Percentiles rank a stretch among this genome's conserved stretches.
phyloP scores from a whole-genome alignment of 2,113 vertebrate species.

The Pedionomus torquatus region DNA sequence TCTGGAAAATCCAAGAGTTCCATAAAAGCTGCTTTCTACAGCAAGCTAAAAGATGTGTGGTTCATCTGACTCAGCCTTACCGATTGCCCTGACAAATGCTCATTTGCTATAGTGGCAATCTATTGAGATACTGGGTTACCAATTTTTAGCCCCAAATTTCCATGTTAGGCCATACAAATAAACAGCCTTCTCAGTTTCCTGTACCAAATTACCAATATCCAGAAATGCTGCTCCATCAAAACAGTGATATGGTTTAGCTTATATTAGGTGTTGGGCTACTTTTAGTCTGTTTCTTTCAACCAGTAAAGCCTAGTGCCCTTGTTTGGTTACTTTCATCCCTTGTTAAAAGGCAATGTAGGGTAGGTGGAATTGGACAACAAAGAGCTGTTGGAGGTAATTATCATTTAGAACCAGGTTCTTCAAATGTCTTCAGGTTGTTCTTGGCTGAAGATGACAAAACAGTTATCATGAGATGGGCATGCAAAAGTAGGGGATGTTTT shows the following conservation, averaged over 20 bases:
- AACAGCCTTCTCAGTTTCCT: not conserved
- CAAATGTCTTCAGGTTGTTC: not conserved
- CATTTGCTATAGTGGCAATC: not conserved
- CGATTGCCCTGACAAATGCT: not conserved
- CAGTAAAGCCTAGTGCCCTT: not conserved
- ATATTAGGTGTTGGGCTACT: not conserved
- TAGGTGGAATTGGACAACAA: not conserved
- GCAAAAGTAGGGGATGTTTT: not conserved
- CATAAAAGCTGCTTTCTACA: not conserved
- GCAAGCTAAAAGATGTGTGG: not conserved
- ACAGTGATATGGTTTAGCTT: not conserved
- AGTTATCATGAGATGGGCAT: not conserved
- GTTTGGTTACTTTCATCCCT: not conserved
- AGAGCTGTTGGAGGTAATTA: not conserved
- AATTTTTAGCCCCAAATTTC: not conserved
- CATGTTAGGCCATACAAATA: not conserved
- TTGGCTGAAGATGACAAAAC: not conserved
- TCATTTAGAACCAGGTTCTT: not conserved
- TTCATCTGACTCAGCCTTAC: not conserved
- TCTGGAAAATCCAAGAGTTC: not conserved
- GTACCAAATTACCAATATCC: not conserved
- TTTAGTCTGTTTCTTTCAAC: not conserved
- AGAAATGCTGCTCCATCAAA: not conserved
- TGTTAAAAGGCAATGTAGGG: not conserved
- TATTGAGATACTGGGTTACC: not conserved